phyloP scores from a whole-genome alignment of 2,797 vertebrate species.

The Megaceryle alcyon region DNA sequence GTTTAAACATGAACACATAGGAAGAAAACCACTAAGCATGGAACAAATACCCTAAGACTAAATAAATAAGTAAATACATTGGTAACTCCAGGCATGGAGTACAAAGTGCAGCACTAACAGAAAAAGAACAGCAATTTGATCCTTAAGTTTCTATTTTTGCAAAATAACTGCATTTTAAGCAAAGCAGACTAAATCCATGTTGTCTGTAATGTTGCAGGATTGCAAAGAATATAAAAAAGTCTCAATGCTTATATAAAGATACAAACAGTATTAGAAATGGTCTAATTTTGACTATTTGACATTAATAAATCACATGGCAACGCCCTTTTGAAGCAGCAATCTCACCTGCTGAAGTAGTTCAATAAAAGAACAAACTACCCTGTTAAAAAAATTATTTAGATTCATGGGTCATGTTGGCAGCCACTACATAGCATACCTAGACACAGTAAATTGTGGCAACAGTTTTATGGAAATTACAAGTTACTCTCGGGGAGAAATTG shows the following conservation, averaged over 20 bases:
- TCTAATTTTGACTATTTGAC: not conserved
- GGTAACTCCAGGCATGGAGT: not conserved
- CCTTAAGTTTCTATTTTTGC: not conserved
- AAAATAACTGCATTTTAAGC: not conserved
- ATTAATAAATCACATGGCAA: not conserved
- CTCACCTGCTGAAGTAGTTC: not conserved
- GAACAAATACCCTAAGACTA: not conserved
- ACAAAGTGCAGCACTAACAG: not conserved
- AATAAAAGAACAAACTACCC: not conserved
- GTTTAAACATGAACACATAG: not conserved
- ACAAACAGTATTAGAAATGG: not conserved
- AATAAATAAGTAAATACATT: not conserved
- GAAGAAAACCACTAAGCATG: slow-evolving; percentile 5
- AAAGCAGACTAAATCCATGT: not conserved
- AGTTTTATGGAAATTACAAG: not conserved
- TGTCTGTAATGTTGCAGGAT: not conserved
- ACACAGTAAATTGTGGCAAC: not conserved
- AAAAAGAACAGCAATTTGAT: not conserved
- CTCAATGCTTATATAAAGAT: not conserved
- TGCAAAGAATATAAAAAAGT: not conserved
- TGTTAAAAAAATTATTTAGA: not conserved
- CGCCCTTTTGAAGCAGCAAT: not conserved
- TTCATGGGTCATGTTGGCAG: not conserved
- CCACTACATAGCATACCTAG: not conserved
- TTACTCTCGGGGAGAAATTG: not conserved